Evolutionary conservation across 2,888 invertebrate species (phyloP).

Genomic region (Rhingia rostrata): DNA sequence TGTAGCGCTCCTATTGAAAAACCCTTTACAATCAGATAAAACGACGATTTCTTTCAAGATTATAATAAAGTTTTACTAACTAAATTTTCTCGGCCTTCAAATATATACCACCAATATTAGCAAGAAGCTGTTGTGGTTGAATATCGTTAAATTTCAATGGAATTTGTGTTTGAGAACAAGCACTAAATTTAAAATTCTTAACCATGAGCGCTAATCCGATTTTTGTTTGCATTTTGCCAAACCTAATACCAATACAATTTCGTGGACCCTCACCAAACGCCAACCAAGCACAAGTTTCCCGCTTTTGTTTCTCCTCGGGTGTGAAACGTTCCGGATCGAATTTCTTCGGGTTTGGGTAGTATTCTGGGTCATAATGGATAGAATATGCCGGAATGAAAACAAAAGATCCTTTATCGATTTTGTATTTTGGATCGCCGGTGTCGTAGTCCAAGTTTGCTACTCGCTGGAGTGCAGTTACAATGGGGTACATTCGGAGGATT

Average conservation of each 20-base stretch:
- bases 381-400: slow-evolving; percentile 80
- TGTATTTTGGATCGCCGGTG: slow-evolving; percentile 78
- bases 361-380: slow-evolving; percentile 80
- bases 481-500: slow-evolving; percentile 11
- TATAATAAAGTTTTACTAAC: background rate
- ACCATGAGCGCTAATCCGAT: slow-evolving; percentile 59
- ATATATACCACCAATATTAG: background rate
- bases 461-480: background rate
- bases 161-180: background rate
- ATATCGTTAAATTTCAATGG: background rate
- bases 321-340: slow-evolving; percentile 85
- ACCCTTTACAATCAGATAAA: too few relatives aligned
- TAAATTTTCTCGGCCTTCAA: background rate
- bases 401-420: slow-evolving; percentile 84
- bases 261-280: slow-evolving; percentile 49
- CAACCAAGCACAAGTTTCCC: slow-evolving; percentile 50
- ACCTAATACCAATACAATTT: slow-evolving; percentile 74
- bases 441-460: background rate
- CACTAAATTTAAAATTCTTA: background rate
- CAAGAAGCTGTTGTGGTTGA: background rate
- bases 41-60: too few relatives aligned
- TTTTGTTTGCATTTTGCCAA: slow-evolving; percentile 73
- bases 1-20: too few relatives aligned
- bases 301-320: background rate
- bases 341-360: slow-evolving; percentile 85